Evolutionary conservation across 2,888 invertebrate genomes (phyloP).

Genomic region (Tolmerus cingulatus): DNA sequence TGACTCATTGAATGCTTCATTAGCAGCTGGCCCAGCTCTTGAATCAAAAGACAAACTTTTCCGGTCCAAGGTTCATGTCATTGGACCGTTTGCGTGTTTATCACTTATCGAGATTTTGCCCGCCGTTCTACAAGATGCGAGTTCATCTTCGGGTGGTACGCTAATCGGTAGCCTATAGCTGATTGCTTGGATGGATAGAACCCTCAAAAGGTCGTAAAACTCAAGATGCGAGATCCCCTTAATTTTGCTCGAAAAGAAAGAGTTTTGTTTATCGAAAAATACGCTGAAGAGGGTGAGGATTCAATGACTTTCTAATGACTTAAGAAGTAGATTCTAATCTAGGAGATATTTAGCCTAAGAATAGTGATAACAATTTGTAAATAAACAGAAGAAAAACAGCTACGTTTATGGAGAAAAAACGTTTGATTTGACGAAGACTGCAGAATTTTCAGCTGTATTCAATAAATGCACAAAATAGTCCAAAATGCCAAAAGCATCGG

Average conservation of each 20-base stretch:
- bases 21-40: not conserved
- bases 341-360: not conserved
- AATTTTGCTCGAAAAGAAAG: not conserved
- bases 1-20: constrained; percentile 42
- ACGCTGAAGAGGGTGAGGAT: not conserved
- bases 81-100: constrained; percentile 9
- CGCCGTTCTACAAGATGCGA: not conserved
- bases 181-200: not conserved
- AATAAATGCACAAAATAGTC: too few relatives aligned
- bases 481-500: too few relatives aligned
- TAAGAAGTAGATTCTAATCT: not conserved
- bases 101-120: not conserved
- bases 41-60: not conserved
- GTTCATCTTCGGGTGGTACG: not conserved
- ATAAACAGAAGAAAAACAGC: not conserved
- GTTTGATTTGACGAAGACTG: too few relatives aligned
- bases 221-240: not conserved
- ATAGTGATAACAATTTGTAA: not conserved
- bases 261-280: constrained; percentile 11
- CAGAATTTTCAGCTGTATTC: too few relatives aligned
- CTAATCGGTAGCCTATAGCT: not conserved
- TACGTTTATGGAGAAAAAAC: too few relatives aligned
- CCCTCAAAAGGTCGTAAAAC: constrained; percentile 25
- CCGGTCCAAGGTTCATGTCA: not conserved
- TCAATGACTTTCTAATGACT: constrained; percentile 17